phyloP scores from a whole-genome alignment of 1,140 invertebrate genomes.

The Eupeodes corollae region DNA sequence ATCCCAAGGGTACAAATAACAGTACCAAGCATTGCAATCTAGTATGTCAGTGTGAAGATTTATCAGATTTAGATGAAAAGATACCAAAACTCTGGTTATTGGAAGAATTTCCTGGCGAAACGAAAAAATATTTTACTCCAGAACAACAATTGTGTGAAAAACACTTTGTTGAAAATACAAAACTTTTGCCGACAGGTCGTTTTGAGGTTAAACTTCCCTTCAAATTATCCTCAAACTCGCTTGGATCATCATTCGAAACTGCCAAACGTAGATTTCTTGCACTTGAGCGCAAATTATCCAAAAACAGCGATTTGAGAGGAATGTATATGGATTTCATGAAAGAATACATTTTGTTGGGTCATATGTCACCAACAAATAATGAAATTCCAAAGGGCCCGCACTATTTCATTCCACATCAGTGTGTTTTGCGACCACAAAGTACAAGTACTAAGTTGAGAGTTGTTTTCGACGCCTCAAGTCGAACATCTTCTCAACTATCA shows the following conservation, averaged over 20 bases:
- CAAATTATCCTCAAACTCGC: slow-evolving; percentile 10
- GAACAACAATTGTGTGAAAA: slow-evolving; percentile 11
- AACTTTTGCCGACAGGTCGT: slow-evolving; percentile 4
- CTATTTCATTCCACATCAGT: slow-evolving; percentile 15
- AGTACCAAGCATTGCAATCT: not conserved
- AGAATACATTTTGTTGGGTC: slow-evolving; percentile 26
- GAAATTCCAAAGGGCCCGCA: slow-evolving; percentile 10
- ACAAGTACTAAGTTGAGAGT: slow-evolving; percentile 10
- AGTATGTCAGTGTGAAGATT: not conserved
- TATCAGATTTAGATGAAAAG: not conserved
- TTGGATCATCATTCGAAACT: slow-evolving; percentile 20
- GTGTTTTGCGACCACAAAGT: slow-evolving; percentile 1
- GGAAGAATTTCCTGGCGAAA: slow-evolving; percentile 14
- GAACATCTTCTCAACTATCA: slow-evolving; percentile 5
- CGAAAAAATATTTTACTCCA: not conserved
- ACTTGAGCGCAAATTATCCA: slow-evolving; percentile 21
- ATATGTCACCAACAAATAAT: slow-evolving; percentile 26
- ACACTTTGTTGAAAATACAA: slow-evolving; percentile 1
- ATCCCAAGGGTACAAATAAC: not conserved
- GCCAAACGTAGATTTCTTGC: slow-evolving; percentile 20
- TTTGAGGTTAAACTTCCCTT: slow-evolving; percentile 14
- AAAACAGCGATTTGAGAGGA: slow-evolving; percentile 10
- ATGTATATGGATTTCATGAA: slow-evolving; percentile 18
- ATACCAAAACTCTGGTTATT: slow-evolving; percentile 24
- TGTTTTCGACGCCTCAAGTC: slow-evolving; percentile 3